Evolutionary conservation across 2,888 invertebrate species (phyloP).

Genomic region (Aphodius sticticus): DNA sequence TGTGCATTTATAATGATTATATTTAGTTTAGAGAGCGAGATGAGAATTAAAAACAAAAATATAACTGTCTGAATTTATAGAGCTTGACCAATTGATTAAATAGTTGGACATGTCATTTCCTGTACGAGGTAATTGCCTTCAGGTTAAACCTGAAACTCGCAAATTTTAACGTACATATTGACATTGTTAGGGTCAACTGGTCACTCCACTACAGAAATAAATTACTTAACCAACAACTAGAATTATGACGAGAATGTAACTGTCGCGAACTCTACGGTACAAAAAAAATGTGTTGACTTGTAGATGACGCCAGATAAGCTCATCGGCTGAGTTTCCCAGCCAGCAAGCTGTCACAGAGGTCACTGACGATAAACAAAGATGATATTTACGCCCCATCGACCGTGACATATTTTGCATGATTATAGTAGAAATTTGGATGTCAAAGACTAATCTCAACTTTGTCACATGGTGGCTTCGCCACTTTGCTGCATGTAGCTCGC

Average conservation of each 20-base stretch:
- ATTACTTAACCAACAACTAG: background rate
- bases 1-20: background rate
- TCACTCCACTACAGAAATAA: background rate
- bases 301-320: background rate
- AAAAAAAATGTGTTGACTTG: background rate
- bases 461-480: too few species aligned
- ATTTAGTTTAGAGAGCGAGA: background rate
- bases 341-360: background rate
- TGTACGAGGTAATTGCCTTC: background rate
- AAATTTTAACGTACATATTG: background rate
- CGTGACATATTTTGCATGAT: background rate
- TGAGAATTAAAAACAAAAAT: background rate
- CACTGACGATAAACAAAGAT: background rate
- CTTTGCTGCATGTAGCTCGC: too few species aligned
- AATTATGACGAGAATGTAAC: background rate
- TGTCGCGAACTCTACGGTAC: background rate
- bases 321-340: background rate
- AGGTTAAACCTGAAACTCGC: background rate
- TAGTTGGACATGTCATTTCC: background rate
- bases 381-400: background rate
- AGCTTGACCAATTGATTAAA: background rate
- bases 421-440: background rate
- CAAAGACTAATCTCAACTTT: background rate
- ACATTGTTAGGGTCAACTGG: background rate
- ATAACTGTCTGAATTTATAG: background rate